Percentiles rank a stretch among this genome's conserved stretches.
Evolutionary conservation across 2,888 invertebrate genomes (phyloP).

Genomic region (Chaitophorus viminalis): DNA sequence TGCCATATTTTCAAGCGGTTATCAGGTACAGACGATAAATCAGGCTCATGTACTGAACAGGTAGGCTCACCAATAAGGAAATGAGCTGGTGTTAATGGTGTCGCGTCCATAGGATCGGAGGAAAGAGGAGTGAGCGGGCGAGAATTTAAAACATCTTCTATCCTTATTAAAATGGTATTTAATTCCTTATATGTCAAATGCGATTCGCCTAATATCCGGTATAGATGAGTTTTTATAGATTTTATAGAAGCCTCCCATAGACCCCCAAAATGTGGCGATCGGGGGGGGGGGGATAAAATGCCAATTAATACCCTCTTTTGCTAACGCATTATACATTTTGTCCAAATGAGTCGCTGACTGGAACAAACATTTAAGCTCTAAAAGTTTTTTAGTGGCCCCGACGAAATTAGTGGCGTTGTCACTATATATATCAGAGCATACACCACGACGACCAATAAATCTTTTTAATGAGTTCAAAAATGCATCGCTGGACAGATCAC

Average conservation of each 20-base stretch:
- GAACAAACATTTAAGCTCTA: neutral
- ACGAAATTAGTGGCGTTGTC: constrained; percentile 24
- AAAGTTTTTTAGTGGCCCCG: neutral
- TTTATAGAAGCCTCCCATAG: constrained; percentile 67
- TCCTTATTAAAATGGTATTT: constrained; percentile 63
- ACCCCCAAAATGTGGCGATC: constrained; percentile 66
- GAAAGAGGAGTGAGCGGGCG: constrained; percentile 64
- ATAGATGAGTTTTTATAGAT: constrained; percentile 64
- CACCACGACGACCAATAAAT: neutral
- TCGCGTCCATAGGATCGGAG: constrained; percentile 63
- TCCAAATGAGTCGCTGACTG: neutral
- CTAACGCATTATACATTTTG: neutral
- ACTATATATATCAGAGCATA: neutral
- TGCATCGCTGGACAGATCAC: neutral
- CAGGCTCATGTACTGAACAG: constrained; percentile 61
- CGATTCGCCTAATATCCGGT: constrained; percentile 43
- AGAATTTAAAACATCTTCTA: constrained; percentile 65
- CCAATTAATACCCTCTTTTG: constrained; percentile 65
- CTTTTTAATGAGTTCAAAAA: neutral
- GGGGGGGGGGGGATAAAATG: constrained; percentile 65
- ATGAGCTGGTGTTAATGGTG: constrained; percentile 65
- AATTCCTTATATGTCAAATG: constrained; percentile 62
- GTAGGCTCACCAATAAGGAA: constrained; percentile 64
- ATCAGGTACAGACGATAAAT: constrained; percentile 51
- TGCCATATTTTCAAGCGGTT: constrained; percentile 63